Percentiles rank a stretch among this genome's conserved stretches.
Conservation (phyloP, 2,888 invertebrate species). For the Leptopilina myrica region DNA sequence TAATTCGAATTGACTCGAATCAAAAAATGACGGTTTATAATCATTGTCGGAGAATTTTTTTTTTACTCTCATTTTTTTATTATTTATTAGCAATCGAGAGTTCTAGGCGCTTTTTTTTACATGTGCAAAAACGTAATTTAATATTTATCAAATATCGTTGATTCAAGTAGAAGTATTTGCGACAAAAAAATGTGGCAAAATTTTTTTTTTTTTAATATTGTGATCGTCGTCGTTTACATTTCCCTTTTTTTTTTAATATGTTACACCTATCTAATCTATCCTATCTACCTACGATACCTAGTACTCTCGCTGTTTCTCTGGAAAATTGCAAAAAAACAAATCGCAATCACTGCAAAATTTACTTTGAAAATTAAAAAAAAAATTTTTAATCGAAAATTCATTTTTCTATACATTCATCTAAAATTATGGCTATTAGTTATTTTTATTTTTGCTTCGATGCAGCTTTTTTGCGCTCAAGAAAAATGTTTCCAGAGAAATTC, state of each 20-base stretch:
- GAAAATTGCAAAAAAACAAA: slow-evolving; percentile 16
- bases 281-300: slow-evolving; percentile 40
- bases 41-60: background rate
- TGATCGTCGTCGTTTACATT: slow-evolving; percentile 17
- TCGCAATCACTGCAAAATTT: background rate
- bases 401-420: too few relatives aligned
- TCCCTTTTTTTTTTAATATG: slow-evolving; percentile 35
- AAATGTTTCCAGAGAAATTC: background rate
- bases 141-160: slow-evolving; percentile 1
- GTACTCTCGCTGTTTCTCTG: slow-evolving; percentile 35
- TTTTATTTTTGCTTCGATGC: slow-evolving; percentile 9
- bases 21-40: background rate
- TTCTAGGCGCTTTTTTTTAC: background rate
- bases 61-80: too few relatives aligned
- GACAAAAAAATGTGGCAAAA: background rate
- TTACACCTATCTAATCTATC: slow-evolving; percentile 44
- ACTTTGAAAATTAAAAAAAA: background rate
- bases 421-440: too few relatives aligned
- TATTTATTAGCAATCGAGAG: background rate
- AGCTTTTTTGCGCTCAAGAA: slow-evolving; percentile 18
- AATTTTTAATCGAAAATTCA: too few relatives aligned
- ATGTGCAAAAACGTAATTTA: background rate
- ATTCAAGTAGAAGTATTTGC: slow-evolving; percentile 13
- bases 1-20: too few relatives aligned
- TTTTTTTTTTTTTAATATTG: background rate